phyloP scores from a whole-genome alignment of 2,113 vertebrate genomes.

The mouse (Mus musculus) region GRCm39 chr6:22706001-22706500 shows the following conservation, averaged over 20 bases:
- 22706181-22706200: background rate
- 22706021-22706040: background rate
- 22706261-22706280: background rate
- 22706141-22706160: background rate
- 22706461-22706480: background rate
- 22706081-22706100: background rate
- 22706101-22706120: accelerated
- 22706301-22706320: background rate
- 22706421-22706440: background rate
- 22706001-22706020: background rate
- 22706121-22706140: background rate
- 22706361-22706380: background rate
- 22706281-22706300: background rate
- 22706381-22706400: conserved; percentile 8
- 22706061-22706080: background rate
- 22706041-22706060: background rate
- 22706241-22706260: background rate
- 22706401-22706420: background rate
- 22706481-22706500: accelerated
- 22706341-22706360: background rate
- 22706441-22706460: background rate
- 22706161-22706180: accelerated
- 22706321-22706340: background rate
- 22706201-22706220: background rate
- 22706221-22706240: background rate